Percentiles rank a stretch among this genome's conserved stretches.
Evolutionary conservation across 2,113 vertebrate genomes (phyloP).

Genomic region (Stomatorhinus ivindoensis): DNA sequence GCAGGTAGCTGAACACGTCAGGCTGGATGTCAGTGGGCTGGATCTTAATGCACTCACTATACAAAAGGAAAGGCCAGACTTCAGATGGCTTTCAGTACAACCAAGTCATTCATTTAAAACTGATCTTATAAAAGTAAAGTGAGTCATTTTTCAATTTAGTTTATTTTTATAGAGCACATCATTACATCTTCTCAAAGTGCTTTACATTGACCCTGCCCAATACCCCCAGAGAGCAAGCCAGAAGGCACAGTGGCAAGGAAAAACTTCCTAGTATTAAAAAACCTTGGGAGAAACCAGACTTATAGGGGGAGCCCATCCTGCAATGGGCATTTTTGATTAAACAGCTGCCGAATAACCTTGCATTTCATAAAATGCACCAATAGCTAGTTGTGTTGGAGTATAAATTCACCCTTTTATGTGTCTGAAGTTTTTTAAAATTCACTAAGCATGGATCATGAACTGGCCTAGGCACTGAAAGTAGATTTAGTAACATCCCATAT

Average conservation of each 20-base stretch:
- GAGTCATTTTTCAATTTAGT: background rate
- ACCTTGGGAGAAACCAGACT: background rate
- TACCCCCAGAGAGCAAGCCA: background rate
- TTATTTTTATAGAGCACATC: background rate
- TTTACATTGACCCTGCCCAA: background rate
- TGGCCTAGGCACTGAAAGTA: background rate
- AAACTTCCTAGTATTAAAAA: background rate
- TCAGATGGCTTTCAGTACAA: background rate
- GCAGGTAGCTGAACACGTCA: slow-evolving; percentile 93
- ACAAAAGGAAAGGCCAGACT: slow-evolving; percentile 3
- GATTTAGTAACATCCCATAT: background rate
- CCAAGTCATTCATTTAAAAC: background rate
- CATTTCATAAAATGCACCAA: background rate
- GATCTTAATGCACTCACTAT: slow-evolving; percentile 96
- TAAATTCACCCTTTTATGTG: background rate
- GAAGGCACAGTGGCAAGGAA: background rate
- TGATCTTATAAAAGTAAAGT: background rate
- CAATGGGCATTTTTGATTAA: background rate
- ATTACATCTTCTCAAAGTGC: background rate
- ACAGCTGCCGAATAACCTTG: background rate
- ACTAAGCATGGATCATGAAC: background rate
- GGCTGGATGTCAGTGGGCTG: slow-evolving; percentile 96
- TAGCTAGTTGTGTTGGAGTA: background rate
- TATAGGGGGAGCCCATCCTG: background rate
- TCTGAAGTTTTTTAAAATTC: background rate